phyloP scores from a whole-genome alignment of 2,797 vertebrate species.

The Phrynocephalus guinanensis region DNA sequence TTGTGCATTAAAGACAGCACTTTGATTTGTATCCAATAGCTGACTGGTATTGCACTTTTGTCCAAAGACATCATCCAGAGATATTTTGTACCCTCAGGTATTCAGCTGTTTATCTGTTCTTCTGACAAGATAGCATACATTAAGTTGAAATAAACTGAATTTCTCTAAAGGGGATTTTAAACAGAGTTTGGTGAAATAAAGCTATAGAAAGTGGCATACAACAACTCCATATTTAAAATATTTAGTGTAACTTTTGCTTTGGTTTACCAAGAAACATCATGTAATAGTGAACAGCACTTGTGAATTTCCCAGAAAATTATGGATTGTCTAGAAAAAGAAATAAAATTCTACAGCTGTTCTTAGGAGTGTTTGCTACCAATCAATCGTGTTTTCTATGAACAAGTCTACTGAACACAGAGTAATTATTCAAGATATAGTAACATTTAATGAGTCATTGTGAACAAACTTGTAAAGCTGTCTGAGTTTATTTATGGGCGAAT shows the following conservation, averaged over 20 bases:
- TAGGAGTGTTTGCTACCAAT: not conserved
- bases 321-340: not conserved
- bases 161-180: not conserved
- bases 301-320: not conserved
- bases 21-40: no score
- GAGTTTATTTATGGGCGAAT: not conserved
- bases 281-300: not conserved
- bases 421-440: conserved; percentile 40
- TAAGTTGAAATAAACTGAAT: not conserved
- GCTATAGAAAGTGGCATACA: not conserved
- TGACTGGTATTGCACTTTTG: no score
- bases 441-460: conserved; percentile 23
- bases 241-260: not conserved
- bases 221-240: not conserved
- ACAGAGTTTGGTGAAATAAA: not conserved
- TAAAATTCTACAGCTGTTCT: not conserved
- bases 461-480: conserved; percentile 18
- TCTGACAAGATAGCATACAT: not conserved
- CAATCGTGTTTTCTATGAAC: not conserved
- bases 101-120: not conserved
- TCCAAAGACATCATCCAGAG: no score
- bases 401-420: not conserved
- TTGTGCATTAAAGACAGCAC: no score
- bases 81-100: not conserved
- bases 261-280: not conserved